phyloP scores from a whole-genome alignment of 1,140 invertebrate genomes.

The Heliothis virescens region DNA sequence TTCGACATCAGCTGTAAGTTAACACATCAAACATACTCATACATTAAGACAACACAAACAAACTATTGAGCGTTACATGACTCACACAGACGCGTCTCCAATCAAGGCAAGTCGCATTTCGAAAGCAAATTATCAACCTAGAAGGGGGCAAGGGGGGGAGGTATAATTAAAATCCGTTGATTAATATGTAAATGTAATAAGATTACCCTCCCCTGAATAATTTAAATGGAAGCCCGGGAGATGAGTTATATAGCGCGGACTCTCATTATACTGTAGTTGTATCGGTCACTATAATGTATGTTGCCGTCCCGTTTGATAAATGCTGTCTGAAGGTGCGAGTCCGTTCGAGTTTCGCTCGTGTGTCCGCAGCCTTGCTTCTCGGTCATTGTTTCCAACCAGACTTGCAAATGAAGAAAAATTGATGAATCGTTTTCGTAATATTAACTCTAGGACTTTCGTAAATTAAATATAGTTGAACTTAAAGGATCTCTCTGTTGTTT shows the following conservation, averaged over 20 bases:
- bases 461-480: no score
- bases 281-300: constrained; percentile 73
- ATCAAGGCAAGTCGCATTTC: constrained; percentile 81
- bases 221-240: constrained; percentile 74
- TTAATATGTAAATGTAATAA: constrained; percentile 99
- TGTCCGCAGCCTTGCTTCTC: constrained; percentile 24
- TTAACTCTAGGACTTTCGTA: no score
- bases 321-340: constrained; percentile 52
- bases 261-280: constrained; percentile 81
- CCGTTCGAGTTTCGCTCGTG: constrained; percentile 29
- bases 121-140: constrained; percentile 81
- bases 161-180: constrained; percentile 98
- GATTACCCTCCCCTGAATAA: constrained; percentile 91
- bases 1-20: constrained; percentile 55
- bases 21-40: constrained; percentile 22
- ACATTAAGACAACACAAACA: constrained; percentile 68
- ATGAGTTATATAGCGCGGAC: constrained; percentile 80
- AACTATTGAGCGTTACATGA: constrained; percentile 69
- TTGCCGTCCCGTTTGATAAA: constrained; percentile 65
- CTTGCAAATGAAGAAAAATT: not conserved
- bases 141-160: constrained; percentile 79
- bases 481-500: no score
- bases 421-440: not conserved
- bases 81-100: constrained; percentile 71
- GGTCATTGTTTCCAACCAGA: constrained; percentile 13